Conservation (phyloP, 2,797 vertebrate genomes). For the Danio kyathit region DNA sequence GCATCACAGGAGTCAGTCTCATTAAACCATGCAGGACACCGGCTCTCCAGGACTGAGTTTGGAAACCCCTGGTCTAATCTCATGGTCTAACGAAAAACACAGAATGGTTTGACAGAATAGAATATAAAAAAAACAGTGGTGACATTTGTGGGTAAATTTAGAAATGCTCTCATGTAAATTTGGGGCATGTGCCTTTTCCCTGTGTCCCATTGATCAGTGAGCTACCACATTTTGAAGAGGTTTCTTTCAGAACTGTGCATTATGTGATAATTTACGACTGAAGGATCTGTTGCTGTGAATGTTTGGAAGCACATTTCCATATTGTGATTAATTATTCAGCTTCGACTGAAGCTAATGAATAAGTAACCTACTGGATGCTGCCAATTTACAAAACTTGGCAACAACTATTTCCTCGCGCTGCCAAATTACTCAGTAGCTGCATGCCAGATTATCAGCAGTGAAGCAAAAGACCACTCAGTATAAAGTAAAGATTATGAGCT, state of each 20-base stretch:
- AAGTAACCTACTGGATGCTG: slow-evolving; percentile 77
- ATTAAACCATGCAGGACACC: too few species aligned
- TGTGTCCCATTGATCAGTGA: neutral
- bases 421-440: slow-evolving; percentile 38
- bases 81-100: too few species aligned
- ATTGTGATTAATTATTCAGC: slow-evolving; percentile 79
- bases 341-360: slow-evolving; percentile 79
- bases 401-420: slow-evolving; percentile 15
- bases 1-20: too few species aligned
- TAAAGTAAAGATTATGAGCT: neutral
- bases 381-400: slow-evolving; percentile 75
- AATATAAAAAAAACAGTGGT: too few species aligned
- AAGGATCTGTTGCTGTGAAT: slow-evolving; percentile 38
- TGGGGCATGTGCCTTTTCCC: neutral
- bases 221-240: neutral
- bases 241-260: neutral
- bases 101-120: too few species aligned
- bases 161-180: neutral
- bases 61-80: too few species aligned
- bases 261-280: slow-evolving; percentile 10
- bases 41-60: too few species aligned
- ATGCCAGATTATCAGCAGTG: slow-evolving; percentile 39
- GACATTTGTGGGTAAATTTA: too few species aligned
- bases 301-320: slow-evolving; percentile 64
- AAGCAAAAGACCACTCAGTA: slow-evolving; percentile 30